Evolutionary conservation across 1,140 invertebrate genomes (phyloP).

Genomic region (Lepidurus packardi): DNA sequence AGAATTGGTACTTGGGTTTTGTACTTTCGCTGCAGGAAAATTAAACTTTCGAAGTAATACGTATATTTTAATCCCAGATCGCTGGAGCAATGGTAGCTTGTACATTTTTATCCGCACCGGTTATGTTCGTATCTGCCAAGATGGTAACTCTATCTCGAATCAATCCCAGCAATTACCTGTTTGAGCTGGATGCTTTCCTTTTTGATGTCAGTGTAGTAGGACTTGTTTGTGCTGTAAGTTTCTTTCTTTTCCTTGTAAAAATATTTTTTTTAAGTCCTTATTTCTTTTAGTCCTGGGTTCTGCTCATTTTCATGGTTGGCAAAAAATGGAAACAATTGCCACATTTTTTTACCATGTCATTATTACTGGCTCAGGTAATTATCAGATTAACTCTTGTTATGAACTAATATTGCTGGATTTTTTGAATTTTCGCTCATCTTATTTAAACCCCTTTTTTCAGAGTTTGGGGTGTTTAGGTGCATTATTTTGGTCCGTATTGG

Average conservation of each 20-base stretch:
- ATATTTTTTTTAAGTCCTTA: constrained; percentile 29
- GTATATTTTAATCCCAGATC: constrained; percentile 52
- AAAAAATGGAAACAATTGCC: constrained; percentile 71
- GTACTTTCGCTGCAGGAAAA: neutral
- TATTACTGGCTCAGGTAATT: constrained; percentile 71
- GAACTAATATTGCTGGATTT: constrained; percentile 36
- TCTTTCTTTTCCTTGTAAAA: constrained; percentile 22
- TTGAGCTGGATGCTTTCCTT: constrained; percentile 68
- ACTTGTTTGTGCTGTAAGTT: constrained; percentile 58
- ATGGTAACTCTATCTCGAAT: constrained; percentile 71
- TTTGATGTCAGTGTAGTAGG: constrained; percentile 76
- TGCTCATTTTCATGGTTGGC: constrained; percentile 67
- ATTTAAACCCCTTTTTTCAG: constrained; percentile 39
- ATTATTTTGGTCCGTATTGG: constrained; percentile 58
- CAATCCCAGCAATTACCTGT: constrained; percentile 61
- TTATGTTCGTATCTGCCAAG: constrained; percentile 92
- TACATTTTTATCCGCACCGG: constrained; percentile 84
- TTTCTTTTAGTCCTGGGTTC: constrained; percentile 59
- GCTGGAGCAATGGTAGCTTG: constrained; percentile 87
- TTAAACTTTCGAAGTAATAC: constrained; percentile 29
- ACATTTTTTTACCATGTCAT: constrained; percentile 70
- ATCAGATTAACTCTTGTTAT: too few relatives aligned
- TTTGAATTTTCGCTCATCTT: constrained; percentile 33
- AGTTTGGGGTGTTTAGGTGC: constrained; percentile 63
- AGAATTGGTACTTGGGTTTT: constrained; percentile 61